phyloP scores from a whole-genome alignment of 2,888 invertebrate genomes.

The Euproctis similis region DNA sequence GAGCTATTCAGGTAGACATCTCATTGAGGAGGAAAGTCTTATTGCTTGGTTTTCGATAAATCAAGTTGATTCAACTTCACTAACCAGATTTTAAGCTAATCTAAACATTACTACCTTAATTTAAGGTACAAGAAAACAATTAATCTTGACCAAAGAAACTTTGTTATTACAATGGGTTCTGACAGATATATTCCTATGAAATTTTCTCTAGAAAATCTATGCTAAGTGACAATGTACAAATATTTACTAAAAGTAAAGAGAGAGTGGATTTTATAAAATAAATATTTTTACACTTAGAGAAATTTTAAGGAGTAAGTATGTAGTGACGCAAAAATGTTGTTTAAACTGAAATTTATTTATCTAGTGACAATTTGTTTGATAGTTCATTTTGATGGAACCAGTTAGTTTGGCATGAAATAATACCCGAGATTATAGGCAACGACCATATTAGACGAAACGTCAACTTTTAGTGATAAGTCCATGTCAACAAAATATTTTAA shows the following conservation, averaged over 20 bases:
- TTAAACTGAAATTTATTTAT: too few species aligned
- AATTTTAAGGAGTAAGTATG: background rate
- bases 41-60: slow-evolving; percentile 25
- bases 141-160: background rate
- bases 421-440: too few species aligned
- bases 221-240: slow-evolving; percentile 25
- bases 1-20: slow-evolving; percentile 18
- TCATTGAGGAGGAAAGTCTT: slow-evolving; percentile 30
- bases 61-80: slow-evolving; percentile 19
- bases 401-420: too few species aligned
- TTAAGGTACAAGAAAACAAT: background rate
- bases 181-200: slow-evolving; percentile 9
- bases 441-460: too few species aligned
- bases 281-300: slow-evolving; percentile 16
- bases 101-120: background rate
- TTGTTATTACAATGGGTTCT: slow-evolving; percentile 2
- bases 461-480: too few species aligned
- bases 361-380: too few species aligned
- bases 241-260: slow-evolving; percentile 32
- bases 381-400: too few species aligned
- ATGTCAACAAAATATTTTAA: too few species aligned
- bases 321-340: too few species aligned
- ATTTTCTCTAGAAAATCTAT: slow-evolving; percentile 27
- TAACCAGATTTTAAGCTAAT: background rate
- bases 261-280: slow-evolving; percentile 27